Evolutionary conservation across 2,888 invertebrate species (phyloP).

Genomic region (Hemaris fuciformis): DNA sequence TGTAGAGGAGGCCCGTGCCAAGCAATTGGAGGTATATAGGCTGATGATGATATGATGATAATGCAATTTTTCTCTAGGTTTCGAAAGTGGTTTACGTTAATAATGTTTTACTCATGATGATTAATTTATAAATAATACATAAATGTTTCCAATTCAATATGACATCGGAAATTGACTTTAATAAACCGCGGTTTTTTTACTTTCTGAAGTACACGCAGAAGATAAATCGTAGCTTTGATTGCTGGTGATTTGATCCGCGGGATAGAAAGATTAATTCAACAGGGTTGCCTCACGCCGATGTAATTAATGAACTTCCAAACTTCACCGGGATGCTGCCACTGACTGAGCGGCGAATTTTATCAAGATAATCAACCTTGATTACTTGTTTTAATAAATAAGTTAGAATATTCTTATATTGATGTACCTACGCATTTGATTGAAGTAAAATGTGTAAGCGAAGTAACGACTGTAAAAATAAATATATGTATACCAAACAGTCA

Average conservation of each 20-base stretch:
- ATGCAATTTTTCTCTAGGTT: too few relatives aligned
- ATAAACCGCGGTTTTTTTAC: background rate
- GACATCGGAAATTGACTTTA: background rate
- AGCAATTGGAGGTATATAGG: too few relatives aligned
- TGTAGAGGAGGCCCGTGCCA: too few relatives aligned
- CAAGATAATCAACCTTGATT: conserved; percentile 1
- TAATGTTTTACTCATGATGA: too few relatives aligned
- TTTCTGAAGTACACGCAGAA: background rate
- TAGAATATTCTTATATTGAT: background rate
- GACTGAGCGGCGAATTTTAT: background rate
- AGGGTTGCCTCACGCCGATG: conserved; percentile 31
- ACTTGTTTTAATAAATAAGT: background rate
- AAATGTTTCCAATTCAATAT: background rate
- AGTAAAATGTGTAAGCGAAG: too few relatives aligned
- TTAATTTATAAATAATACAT: background rate
- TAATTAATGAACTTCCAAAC: conserved; percentile 51
- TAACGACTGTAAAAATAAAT: too few relatives aligned
- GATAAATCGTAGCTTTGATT: conserved; percentile 12
- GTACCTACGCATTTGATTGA: too few relatives aligned
- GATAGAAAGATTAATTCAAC: conserved; percentile 51
- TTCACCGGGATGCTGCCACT: conserved; percentile 26
- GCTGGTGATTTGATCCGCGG: conserved; percentile 31
- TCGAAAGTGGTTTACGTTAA: too few relatives aligned
- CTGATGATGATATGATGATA: too few relatives aligned
- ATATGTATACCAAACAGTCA: too few relatives aligned